Base-by-base conservation (phyloP, 2,113 vertebrate genomes). In the Chloebia gouldiae region DNA sequence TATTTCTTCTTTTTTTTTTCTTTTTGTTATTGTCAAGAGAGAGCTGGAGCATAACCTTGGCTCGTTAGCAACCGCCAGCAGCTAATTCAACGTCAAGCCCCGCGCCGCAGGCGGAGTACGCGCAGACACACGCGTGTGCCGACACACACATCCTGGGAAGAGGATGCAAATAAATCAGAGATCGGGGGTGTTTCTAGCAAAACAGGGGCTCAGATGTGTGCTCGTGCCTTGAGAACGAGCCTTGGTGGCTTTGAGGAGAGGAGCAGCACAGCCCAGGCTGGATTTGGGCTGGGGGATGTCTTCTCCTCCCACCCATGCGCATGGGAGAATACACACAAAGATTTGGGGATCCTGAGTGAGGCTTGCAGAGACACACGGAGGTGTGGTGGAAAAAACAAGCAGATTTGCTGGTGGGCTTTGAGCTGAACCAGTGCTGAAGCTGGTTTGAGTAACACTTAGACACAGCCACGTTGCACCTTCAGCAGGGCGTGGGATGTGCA, bases 401-500 rank as follows among this genome's bases (percentile, higher is more conserved):
- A 25, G 7, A 17, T 66, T 54, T 63, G 35, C 39, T 66, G 19
- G 0, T 1, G 35, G 53, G 66, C 13, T 83, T 44, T 7, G 82
- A 88, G 80, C 9, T 64, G 27, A 6, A 28, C 25, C 6, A 0
- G 24, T 3, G 83, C 68, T 35, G 31, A 9, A 66, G 35, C 14
- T 17, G 45, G 44, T 8, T 64, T 3, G 49, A 50, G 1, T 5
- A 39, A 21, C 35, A 3, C 30, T 33, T 8, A 8, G 27, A 20
- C 21, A 25, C 31, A 19, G 40, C 11, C 47, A 1, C 30, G 1
- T 0, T 2, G 12, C 71, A 14, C 31, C 75, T 2, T 1, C 40
- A 19, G 44, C 0, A 6, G 33, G 76, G 39, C 0, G 4, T 0
- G 2, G 66, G 30, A 4, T 9, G 11, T 24, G 60, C 39, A 47